phyloP scores from a whole-genome alignment of 2,113 vertebrate genomes.

The Ciconia stormi region DNA sequence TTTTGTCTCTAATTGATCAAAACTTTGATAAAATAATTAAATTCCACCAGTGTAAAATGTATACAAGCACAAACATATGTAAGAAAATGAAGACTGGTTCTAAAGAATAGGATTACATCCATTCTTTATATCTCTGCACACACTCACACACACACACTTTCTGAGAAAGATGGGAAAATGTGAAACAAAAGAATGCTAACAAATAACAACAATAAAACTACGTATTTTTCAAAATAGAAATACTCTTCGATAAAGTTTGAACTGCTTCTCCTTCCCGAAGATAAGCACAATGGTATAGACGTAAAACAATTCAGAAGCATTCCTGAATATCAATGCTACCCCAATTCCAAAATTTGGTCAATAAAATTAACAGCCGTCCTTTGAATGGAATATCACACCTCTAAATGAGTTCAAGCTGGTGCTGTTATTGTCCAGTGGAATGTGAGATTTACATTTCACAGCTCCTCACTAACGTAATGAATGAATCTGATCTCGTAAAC shows the following conservation, averaged over 20 bases:
- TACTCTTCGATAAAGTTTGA: background rate
- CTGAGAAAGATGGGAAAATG: background rate
- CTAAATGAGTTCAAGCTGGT: constrained; percentile 76
- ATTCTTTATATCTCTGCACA: background rate
- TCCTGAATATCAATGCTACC: constrained; percentile 50
- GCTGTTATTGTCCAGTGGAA: constrained; percentile 71
- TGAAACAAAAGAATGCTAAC: background rate
- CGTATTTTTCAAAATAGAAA: background rate
- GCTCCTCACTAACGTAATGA: constrained; percentile 76
- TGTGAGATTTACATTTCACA: constrained; percentile 80
- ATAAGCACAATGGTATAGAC: background rate
- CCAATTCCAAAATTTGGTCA: constrained; percentile 71
- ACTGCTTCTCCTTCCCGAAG: background rate
- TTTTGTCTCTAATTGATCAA: background rate
- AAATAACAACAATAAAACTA: background rate
- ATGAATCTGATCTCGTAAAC: constrained; percentile 75
- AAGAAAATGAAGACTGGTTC: background rate
- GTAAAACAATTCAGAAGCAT: constrained; percentile 29
- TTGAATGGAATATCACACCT: constrained; percentile 74
- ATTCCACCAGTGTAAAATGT: background rate
- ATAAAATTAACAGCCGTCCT: constrained; percentile 79
- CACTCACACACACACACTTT: background rate
- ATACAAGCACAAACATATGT: fast-evolving
- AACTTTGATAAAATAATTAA: background rate
- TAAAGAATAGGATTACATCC: background rate